These are phyloP conservation scores for Drosophila kokeensis DNA, from an alignment of 2,888 invertebrate species.

Conservation along the genomic window DNA sequence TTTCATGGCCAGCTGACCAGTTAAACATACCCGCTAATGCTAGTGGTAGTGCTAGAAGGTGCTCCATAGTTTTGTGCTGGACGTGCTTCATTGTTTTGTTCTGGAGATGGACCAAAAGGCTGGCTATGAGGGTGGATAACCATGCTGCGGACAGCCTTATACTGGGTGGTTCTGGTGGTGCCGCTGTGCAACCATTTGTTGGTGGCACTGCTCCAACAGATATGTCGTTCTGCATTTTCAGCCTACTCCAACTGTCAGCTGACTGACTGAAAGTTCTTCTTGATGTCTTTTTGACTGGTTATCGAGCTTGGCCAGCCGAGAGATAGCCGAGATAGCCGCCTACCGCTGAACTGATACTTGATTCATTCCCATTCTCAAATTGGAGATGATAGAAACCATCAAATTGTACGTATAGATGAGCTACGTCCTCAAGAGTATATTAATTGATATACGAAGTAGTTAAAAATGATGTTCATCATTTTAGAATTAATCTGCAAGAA, in stretches of 20 bases:
- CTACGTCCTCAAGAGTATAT: not conserved
- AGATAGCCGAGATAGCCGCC: constrained; percentile 9
- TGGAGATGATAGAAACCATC: constrained; percentile 20
- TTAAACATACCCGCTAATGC: constrained; percentile 44
- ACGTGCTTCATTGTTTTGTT: not conserved
- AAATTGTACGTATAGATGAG: not conserved
- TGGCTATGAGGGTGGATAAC: constrained; percentile 15
- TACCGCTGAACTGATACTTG: constrained; percentile 17
- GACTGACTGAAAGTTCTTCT: constrained; percentile 26
- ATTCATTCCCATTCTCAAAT: constrained; percentile 20
- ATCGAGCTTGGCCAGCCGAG: constrained; percentile 12
- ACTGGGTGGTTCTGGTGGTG: constrained; percentile 16
- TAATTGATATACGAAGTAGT: not conserved
- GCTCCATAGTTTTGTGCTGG: not conserved
- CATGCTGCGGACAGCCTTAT: constrained; percentile 19
- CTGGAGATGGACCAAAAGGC: not conserved
- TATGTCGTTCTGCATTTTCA: constrained; percentile 68
- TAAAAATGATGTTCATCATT: not conserved
- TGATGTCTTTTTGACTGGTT: constrained; percentile 3
- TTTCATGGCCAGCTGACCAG: constrained; percentile 28
- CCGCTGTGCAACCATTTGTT: constrained; percentile 41
- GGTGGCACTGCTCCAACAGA: constrained; percentile 26
- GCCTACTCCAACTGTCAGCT: constrained; percentile 1
- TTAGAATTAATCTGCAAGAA: no score
- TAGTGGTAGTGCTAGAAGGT: not conserved